Base-by-base conservation (phyloP, 2,888 invertebrate species). In the Andrena fulva region DNA sequence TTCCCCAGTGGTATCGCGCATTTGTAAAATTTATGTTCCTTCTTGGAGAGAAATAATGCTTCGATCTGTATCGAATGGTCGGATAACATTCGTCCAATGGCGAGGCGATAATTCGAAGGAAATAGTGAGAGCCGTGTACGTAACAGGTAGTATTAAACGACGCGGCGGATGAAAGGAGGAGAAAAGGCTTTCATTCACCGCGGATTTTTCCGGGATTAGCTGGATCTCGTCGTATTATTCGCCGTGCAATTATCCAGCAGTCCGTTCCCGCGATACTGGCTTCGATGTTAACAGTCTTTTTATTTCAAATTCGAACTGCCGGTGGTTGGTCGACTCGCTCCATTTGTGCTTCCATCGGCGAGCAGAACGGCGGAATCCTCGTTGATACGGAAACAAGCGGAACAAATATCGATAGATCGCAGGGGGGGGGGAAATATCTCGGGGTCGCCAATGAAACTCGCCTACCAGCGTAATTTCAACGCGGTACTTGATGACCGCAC, bases 81-180 rank as follows among this genome's bases (percentile, higher is more conserved):
- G 20, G 42, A 12, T 16, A 50, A 29, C 59, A 42, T 29, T 10
- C 12, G 12, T 54, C 6, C 33, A n/a, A 27, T 27, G 52, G 20
- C n/a, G 7, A 35, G n/a, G 62, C 33, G 52, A 71, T 72, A 77
- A 72, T 66, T 7, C 60, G 33, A 27, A 12, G 50, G 75, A 62
- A 82, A 63, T 56, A 60, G 42, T 12, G 59, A 63, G 54, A 60
- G 33, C 50, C 42, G 67, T 73, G 31, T 72, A 71, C 66, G 70
- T 70, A 82, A 80, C 80, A 82, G 75, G 80, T 80, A 80, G 80
- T 70, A 80, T 82, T 54, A 68, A 79, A 74, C 48, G 73, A n/a
- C 50, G 70, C 48, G 73, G 27, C 50, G 70, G 29, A 75, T 69
- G 80, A 75, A 75, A 75, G 74, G 48, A 75, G 70, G 74, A 75